phyloP scores from a whole-genome alignment of 1,140 invertebrate species.

The Phthorimaea operculella region DNA sequence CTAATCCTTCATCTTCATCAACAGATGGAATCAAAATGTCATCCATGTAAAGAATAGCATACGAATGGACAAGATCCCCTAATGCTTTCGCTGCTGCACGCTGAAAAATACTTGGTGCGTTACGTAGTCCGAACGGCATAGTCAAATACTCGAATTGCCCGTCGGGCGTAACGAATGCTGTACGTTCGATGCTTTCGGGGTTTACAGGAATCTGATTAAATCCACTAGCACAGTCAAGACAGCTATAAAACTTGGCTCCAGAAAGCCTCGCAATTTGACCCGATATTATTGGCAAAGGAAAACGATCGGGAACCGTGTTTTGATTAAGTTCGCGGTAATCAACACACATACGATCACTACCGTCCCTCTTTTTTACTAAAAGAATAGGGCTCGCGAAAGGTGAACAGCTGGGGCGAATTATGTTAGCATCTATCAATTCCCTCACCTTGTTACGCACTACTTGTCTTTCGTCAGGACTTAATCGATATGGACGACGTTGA shows the following conservation, averaged over 20 bases:
- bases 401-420: slow-evolving; percentile 15
- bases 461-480: slow-evolving; percentile 9
- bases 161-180: slow-evolving; percentile 50
- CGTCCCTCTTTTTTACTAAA: slow-evolving; percentile 21
- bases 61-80: slow-evolving; percentile 1
- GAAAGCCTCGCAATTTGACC: slow-evolving; percentile 46
- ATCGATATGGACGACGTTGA: slow-evolving; percentile 13
- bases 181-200: slow-evolving; percentile 42
- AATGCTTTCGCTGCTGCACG: slow-evolving; percentile 16
- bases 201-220: slow-evolving; percentile 62
- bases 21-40: slow-evolving; percentile 14
- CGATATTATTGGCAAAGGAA: slow-evolving; percentile 64
- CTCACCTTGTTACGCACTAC: slow-evolving; percentile 6
- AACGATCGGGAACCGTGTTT: slow-evolving; percentile 47
- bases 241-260: slow-evolving; percentile 20
- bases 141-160: slow-evolving; percentile 36
- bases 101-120: slow-evolving; percentile 33
- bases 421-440: slow-evolving; percentile 4
- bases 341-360: too few relatives aligned
- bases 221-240: slow-evolving; percentile 50
- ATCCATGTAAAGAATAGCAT: slow-evolving; percentile 16
- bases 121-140: slow-evolving; percentile 39
- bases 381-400: slow-evolving; percentile 22
- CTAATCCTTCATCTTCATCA: slow-evolving; percentile 9
- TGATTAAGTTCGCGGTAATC: slow-evolving; percentile 54